Base-by-base conservation (phyloP, 2,888 invertebrate species). In the Falcaria lacertinaria region DNA sequence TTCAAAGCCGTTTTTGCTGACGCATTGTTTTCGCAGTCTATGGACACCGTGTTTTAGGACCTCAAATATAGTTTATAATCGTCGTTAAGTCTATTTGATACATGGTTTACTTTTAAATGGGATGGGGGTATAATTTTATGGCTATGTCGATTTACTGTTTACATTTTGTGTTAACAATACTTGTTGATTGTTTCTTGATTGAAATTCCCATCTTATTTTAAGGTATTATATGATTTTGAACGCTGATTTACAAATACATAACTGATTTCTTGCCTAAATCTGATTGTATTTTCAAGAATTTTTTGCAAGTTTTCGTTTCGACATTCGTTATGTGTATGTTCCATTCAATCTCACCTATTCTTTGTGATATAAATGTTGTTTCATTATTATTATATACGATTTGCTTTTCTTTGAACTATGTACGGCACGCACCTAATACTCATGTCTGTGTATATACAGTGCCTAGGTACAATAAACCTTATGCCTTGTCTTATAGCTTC, bases 341-440 rank as follows among this genome's bases (percentile, higher is more conserved):
- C 58, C 61, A 56, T 69, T 64, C 52, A 57, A 71, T 68, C 69
- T 74, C 70, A 67, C 63, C 71, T 66, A 49, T 69, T 66, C 52
- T 68, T 72, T 78, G 74, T 78, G 74, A 75, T 75, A 75, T 66
- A 62, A 57, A 55, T 60, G 49, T 47, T 51, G 33, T 59, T 52
- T 57, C 48, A 52, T 57, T 52, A 47, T n/a, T 57, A 51, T 37
- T 25, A 22, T 14, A 15, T 37, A 17, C 13, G n/a, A 5, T 13
- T 4, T 14, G 13, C 33, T n/a, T 15, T 7, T 34, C 15, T 7
- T 15, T 15, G 6, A 7, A 15, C 14, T 14, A 33, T 33, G 7
- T 13, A 33, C 2, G 6, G 33, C 11, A 14, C 33, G 2, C 13
- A 15, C 33, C 14, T 13, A 13, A 15, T 33, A 33, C 7, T 33